Evolutionary conservation across 2,113 vertebrate genomes (phyloP).

Genomic region (Okapia johnstoni): DNA sequence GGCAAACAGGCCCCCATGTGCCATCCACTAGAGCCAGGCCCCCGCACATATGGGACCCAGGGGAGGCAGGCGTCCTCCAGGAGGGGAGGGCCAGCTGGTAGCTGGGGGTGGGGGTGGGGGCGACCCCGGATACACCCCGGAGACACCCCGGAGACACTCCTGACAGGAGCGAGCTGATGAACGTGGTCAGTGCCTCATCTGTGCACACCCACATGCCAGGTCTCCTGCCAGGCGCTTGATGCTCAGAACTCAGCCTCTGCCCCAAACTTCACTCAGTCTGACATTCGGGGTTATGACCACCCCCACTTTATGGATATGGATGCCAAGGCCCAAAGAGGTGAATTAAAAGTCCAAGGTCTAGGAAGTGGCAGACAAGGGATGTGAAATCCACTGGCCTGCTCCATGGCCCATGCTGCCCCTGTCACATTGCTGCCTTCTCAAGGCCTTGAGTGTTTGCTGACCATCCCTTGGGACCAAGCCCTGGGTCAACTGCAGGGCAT

Average conservation of each 20-base stretch:
- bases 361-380: not conserved
- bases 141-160: not conserved
- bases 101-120: not conserved
- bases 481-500: rapidly evolving
- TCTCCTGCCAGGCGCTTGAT: not conserved
- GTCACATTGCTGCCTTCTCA: not conserved
- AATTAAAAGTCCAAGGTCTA: not conserved
- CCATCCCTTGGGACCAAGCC: rapidly evolving
- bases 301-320: not conserved
- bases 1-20: not conserved
- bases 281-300: not conserved
- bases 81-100: not conserved
- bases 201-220: rapidly evolving
- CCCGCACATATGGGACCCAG: not conserved
- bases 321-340: not conserved
- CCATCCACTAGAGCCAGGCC: not conserved
- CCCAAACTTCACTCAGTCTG: not conserved
- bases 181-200: rapidly evolving
- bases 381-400: not conserved
- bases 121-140: not conserved
- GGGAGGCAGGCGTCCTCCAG: not conserved
- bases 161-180: not conserved
- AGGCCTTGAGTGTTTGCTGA: not conserved
- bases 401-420: not conserved
- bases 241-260: not conserved